Evolutionary conservation across 2,113 vertebrate genomes (phyloP), one percentile per base, ranked within the genome.

Genomic region (Pionites leucogaster): DNA sequence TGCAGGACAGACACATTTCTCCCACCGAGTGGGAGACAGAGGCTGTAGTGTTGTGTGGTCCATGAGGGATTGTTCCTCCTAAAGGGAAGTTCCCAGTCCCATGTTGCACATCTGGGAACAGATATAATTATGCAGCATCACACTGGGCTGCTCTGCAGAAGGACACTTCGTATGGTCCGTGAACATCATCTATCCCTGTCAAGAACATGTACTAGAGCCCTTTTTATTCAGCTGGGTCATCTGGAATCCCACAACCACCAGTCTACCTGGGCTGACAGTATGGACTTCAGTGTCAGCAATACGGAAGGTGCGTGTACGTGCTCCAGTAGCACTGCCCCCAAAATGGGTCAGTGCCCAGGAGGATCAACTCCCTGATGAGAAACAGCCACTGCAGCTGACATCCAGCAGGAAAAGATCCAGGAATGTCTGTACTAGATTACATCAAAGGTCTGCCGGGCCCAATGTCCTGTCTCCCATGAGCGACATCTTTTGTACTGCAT

Each of bases 281-380:
- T 3, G 28, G 83, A 17, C 6, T 23, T 15, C 8, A 59, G n/a
- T 6, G 10, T 9, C 77, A 81, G 55, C n/a, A 44, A 2, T 0
- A 60, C 41, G 42, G 53, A 41, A 27, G 23, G 2, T 37, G 63
- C 22, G 35, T 1, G 2, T 27, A 42, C 0, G 0, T 62, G 27
- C 67, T 70, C 25, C 44, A 62, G 44, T 27, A 65, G 27, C 35
- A 25, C 35, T 33, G 68, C 24, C 44, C 41, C 10, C 49, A 29
- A 2, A 62, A 31, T 2, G 28, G 24, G 49, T 37, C 74, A 55
- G 50, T 29, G 23, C 37, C 46, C 25, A 50, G 2, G 1, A 68
- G 13, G 10, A 68, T 31, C 55, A 53, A 17, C 25, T 82, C 46
- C 52, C 53, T 25, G 42, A 35, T 12, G 35, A 91, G 37, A 84